Evolutionary conservation across 2,797 vertebrate genomes (phyloP), one percentile per base, ranked within the genome.

Genomic region (Chelidonichthys spinosus): DNA sequence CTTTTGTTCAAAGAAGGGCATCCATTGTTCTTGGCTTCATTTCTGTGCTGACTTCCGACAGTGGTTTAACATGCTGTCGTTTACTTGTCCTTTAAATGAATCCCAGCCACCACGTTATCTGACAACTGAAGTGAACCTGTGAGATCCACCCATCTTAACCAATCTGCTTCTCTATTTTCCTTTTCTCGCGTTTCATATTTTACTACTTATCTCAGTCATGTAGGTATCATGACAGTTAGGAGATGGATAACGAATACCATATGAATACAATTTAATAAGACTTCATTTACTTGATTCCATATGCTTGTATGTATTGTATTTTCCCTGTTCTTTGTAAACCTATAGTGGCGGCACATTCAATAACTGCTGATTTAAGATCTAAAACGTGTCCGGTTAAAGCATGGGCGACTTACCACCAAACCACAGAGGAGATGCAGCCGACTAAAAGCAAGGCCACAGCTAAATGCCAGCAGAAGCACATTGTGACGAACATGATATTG

Each of bases 381-480:
- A 3, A 39, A 9, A 3, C 35, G n/a, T 40, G 11, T 11, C n/a
- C 11, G 25, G 11, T 5, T 58, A 8, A 73, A 67, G 10, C 7
- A 60, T 7, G 11, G 2, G 33, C 73, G 88, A 95, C 96, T 59
- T 95, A 99, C 98, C 94, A 94, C 87, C 84, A 96, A 69, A 96
- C 93, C 0, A 83, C 62, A 0, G 80, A 81, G 0, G 94, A 92
- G 32, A 88, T 95, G 36, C 82, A 2, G 2, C 83, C 70, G 52
- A 95, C 76, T 4, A 96, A 53, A 2, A 93, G 46, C 6, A 98
- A 33, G 5, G 95, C 93, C 0, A 89, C 88, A 0, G 91, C 44
- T 2, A 95, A 92, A 86, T 99, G 98, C 97, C 97, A 99, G 89
- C 96, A 97, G 95, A 96, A 99, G 79, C 97, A 98, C 96, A 98